Percentiles rank a stretch among this genome's conserved stretches.
These are phyloP conservation scores for Hippolais icterina DNA, from an alignment of 2,113 vertebrate genomes.

Conservation along the genomic window DNA sequence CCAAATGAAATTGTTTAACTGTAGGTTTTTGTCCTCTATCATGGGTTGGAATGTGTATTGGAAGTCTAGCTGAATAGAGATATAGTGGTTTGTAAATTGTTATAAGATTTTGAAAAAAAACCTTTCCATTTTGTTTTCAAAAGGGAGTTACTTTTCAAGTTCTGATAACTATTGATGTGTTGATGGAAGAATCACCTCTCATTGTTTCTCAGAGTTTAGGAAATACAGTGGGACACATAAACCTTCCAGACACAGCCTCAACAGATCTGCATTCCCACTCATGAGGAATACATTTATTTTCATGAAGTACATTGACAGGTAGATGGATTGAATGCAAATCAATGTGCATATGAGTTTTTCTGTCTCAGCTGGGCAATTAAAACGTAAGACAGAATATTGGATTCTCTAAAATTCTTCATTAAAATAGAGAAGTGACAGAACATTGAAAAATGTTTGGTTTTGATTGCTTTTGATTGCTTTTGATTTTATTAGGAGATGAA, in stretches of 20 bases:
- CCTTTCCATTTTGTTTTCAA: background rate
- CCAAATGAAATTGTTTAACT: background rate
- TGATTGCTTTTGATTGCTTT: background rate
- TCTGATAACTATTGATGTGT: background rate
- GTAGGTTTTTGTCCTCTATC: background rate
- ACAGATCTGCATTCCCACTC: background rate
- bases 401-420: background rate
- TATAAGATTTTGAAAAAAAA: background rate
- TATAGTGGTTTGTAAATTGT: background rate
- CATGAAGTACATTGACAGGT: background rate
- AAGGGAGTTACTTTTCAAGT: background rate
- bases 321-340: slow-evolving; percentile 16
- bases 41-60: background rate
- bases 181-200: background rate
- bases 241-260: background rate
- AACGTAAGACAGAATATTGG: background rate
- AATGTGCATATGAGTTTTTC: background rate
- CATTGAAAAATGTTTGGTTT: background rate
- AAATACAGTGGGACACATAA: background rate
- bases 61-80: background rate
- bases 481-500: background rate
- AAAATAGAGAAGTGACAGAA: background rate
- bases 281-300: slow-evolving; percentile 34
- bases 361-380: slow-evolving; percentile 28
- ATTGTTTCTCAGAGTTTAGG: background rate